These are phyloP conservation scores for Bucorvus abyssinicus DNA, from an alignment of 2,797 vertebrate genomes.

Conservation along the genomic window DNA sequence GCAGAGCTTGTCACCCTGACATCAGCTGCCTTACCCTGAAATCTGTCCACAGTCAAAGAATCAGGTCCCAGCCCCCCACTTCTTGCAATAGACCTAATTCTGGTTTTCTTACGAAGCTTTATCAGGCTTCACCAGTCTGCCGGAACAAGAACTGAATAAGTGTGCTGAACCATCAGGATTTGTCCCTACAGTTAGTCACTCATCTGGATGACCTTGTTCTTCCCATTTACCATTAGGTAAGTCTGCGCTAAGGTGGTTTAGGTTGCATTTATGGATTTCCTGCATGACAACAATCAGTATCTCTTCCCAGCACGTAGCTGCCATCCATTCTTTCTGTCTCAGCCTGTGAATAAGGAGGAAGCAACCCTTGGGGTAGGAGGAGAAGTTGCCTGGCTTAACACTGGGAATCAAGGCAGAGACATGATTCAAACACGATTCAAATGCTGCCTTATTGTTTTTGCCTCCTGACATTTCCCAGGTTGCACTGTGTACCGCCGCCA, in stretches of 20 bases:
- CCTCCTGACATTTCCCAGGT: conserved; percentile 30
- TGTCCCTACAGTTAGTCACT: not conserved
- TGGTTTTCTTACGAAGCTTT: not conserved
- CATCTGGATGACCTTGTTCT: not conserved
- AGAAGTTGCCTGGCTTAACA: not conserved
- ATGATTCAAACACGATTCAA: conserved; percentile 31
- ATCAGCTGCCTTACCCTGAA: not conserved
- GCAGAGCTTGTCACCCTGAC: not conserved
- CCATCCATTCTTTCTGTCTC: not conserved
- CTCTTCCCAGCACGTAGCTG: not conserved
- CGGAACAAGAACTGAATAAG: not conserved
- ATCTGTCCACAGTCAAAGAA: not conserved
- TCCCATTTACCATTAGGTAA: not conserved
- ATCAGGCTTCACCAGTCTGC: not conserved
- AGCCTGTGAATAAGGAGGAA: not conserved
- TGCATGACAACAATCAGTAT: not conserved
- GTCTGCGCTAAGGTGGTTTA: not conserved
- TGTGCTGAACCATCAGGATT: not conserved
- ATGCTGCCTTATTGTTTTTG: conserved; percentile 6
- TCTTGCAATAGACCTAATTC: not conserved
- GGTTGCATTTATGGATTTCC: not conserved
- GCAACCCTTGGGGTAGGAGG: not conserved
- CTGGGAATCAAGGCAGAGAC: conserved; percentile 7
- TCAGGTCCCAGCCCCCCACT: not conserved
- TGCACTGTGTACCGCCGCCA: not conserved